These are phyloP conservation scores for Pantherophis alleghaniensis DNA, from an alignment of 2,797 vertebrate genomes.

Conservation along the genomic window DNA sequence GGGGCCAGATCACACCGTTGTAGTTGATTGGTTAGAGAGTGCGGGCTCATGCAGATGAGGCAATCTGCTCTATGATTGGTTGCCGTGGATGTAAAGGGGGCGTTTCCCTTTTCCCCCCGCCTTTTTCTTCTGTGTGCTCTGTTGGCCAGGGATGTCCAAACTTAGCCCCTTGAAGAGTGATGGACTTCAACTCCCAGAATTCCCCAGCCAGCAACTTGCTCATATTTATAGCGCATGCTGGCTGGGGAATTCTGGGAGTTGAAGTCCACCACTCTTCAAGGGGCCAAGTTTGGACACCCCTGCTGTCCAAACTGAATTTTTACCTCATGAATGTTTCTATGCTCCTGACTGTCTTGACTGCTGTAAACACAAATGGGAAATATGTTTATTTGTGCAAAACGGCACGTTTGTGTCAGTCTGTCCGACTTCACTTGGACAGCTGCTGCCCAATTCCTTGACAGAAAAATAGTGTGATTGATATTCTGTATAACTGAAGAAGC, in stretches of 20 bases:
- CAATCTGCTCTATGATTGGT: neutral
- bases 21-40: neutral
- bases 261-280: too few relatives aligned
- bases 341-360: neutral
- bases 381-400: too few relatives aligned
- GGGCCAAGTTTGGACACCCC: too few relatives aligned
- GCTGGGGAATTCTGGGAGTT: too few relatives aligned
- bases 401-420: too few relatives aligned
- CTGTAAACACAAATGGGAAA: neutral
- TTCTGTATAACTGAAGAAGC: conserved; percentile 36
- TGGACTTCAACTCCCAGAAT: too few relatives aligned
- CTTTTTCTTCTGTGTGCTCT: neutral
- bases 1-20: too few relatives aligned
- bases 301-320: neutral
- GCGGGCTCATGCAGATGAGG: neutral
- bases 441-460: neutral
- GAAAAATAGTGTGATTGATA: conserved; percentile 11
- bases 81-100: neutral
- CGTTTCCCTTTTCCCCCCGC: neutral
- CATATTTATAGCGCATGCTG: too few relatives aligned
- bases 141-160: too few relatives aligned
- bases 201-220: too few relatives aligned
- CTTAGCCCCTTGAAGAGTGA: too few relatives aligned
- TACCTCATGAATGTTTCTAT: neutral
- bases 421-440: too few relatives aligned